Percentiles rank a stretch among this genome's conserved stretches.
Evolutionary conservation across 2,888 invertebrate species (phyloP).

Genomic region (Metellina segmentata): DNA sequence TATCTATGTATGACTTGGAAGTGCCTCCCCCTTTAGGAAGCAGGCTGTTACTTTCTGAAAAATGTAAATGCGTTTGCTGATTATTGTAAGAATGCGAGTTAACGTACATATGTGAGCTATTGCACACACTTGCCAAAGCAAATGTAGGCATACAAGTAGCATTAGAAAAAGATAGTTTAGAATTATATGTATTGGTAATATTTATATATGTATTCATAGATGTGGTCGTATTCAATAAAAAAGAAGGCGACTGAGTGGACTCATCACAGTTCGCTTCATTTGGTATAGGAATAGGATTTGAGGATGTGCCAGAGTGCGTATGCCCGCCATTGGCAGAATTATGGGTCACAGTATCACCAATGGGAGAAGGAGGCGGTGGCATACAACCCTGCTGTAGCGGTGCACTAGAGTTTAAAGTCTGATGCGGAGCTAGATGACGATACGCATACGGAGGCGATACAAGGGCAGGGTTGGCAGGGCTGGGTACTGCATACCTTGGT

Average conservation of each 20-base stretch:
- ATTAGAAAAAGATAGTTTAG: conserved; percentile 75
- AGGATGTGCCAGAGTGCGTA: conserved; percentile 5
- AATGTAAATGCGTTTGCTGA: conserved; percentile 31
- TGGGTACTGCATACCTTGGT: conserved; percentile 48
- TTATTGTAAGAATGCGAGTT: conserved; percentile 42
- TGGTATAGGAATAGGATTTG: conserved; percentile 57
- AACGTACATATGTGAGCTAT: conserved; percentile 47
- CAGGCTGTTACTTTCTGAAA: conserved; percentile 45
- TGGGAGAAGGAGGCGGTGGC: conserved; percentile 69
- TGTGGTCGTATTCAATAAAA: conserved; percentile 79
- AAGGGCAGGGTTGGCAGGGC: conserved; percentile 33
- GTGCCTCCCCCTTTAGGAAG: conserved; percentile 76
- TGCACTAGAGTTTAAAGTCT: conserved; percentile 39
- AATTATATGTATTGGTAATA: conserved; percentile 78
- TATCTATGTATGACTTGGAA: conserved; percentile 77
- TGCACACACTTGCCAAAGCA: conserved; percentile 65
- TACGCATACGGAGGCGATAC: conserved; percentile 48
- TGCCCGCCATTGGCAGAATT: conserved; percentile 50
- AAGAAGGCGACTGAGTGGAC: conserved; percentile 75
- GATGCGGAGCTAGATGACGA: conserved; percentile 57
- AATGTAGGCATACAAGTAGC: conserved; percentile 73
- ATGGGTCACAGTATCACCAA: conserved; percentile 15
- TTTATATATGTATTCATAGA: conserved; percentile 79
- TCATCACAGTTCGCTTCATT: conserved; percentile 73
- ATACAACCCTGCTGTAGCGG: conserved; percentile 61